These are phyloP conservation scores for Pogonognathellus flavescens DNA, from an alignment of 1,140 invertebrate species.

Conservation along the genomic window DNA sequence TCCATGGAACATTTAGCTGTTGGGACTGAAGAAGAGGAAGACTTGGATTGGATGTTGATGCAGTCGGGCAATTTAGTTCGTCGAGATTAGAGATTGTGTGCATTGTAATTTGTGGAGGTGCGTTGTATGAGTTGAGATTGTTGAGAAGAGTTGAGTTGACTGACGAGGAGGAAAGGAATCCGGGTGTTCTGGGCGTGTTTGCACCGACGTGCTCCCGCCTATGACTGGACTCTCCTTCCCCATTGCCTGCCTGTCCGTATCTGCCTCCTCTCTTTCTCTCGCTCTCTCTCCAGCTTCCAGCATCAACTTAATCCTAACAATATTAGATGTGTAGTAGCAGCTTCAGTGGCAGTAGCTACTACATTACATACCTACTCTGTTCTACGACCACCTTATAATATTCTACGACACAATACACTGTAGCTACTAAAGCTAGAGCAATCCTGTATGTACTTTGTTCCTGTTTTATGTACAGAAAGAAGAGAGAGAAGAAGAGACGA, in stretches of 20 bases:
- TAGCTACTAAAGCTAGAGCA: neutral
- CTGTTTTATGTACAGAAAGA: neutral
- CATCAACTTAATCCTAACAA: neutral
- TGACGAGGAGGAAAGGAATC: conserved; percentile 53
- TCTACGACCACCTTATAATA: neutral
- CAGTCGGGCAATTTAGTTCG: conserved; percentile 41
- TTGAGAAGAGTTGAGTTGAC: conserved; percentile 4
- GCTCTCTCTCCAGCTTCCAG: neutral
- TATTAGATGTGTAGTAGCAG: neutral
- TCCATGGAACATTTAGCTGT: neutral
- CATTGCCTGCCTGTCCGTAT: conserved; percentile 40
- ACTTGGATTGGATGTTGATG: conserved; percentile 46
- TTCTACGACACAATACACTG: neutral
- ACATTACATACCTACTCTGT: neutral
- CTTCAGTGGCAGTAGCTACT: neutral
- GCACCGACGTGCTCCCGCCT: conserved; percentile 60
- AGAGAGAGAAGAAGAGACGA: too few relatives aligned
- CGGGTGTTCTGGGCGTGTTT: conserved; percentile 58
- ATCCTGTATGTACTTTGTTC: too few relatives aligned
- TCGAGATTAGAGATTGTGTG: conserved; percentile 28
- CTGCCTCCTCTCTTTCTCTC: neutral
- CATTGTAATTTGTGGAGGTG: conserved; percentile 23
- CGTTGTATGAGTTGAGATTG: conserved; percentile 23
- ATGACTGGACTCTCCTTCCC: conserved; percentile 54
- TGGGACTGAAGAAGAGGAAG: neutral